phyloP scores from a whole-genome alignment of 1,140 invertebrate genomes.

The Sweltsa coloradensis region DNA sequence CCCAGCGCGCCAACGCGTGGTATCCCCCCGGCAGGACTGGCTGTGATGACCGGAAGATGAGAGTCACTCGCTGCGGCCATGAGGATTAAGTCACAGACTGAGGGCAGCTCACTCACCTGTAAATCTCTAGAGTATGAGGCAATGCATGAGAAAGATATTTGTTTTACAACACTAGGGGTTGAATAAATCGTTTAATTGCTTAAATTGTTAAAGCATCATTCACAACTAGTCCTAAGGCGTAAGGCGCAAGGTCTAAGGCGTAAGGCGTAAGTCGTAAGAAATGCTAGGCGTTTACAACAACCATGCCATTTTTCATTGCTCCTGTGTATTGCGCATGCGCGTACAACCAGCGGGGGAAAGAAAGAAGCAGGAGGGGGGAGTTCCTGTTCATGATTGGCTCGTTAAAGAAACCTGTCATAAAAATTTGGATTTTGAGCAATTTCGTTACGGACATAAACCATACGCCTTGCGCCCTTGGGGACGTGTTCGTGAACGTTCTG shows the following conservation, averaged over 20 bases:
- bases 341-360: no score
- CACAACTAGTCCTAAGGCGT: background rate
- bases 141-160: constrained; percentile 20
- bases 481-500: no score
- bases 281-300: no score
- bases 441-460: no score
- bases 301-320: no score
- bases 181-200: background rate
- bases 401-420: background rate
- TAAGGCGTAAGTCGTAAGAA: no score
- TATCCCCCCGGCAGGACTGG: constrained; percentile 14
- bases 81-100: constrained; percentile 50
- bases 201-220: background rate
- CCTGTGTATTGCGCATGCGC: no score
- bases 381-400: no score
- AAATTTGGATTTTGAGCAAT: background rate
- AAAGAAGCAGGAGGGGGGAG: background rate
- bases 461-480: no score
- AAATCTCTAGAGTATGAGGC: background rate
- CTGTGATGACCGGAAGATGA: constrained; percentile 17
- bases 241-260: no score
- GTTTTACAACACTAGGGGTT: background rate
- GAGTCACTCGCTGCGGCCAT: constrained; percentile 44
- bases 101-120: constrained; percentile 35
- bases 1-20: constrained; percentile 42